Conservation (phyloP, 2,888 invertebrate genomes). For the Syrphus vitripennis region DNA sequence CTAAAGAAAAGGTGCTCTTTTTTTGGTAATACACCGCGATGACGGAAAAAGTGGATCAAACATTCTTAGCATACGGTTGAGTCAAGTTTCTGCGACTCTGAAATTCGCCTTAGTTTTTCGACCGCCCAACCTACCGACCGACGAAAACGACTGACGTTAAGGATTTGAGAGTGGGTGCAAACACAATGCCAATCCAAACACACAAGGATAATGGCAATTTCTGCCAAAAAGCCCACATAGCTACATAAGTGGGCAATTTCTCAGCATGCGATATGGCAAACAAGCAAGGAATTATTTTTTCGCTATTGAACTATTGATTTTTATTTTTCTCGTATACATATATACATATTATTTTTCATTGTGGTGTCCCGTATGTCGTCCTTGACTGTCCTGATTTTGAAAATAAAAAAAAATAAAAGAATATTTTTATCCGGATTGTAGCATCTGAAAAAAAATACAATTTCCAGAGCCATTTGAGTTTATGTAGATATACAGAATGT, state of each 20-base stretch:
- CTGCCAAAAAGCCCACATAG: conserved; percentile 32
- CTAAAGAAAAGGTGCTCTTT: no score
- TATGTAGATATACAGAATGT: not conserved
- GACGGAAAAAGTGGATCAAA: no score
- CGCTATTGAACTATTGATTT: conserved; percentile 45
- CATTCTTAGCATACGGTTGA: no score
- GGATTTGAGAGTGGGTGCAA: not conserved
- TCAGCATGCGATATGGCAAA: conserved; percentile 12
- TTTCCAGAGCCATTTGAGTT: not conserved
- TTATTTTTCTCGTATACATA: not conserved
- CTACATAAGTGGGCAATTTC: conserved; percentile 58
- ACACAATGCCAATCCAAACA: conserved; percentile 11
- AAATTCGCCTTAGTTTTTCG: not conserved
- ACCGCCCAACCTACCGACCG: not conserved
- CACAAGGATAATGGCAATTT: conserved; percentile 39
- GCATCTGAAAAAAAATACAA: not conserved
- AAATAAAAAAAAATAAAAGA: conserved; percentile 19
- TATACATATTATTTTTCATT: not conserved
- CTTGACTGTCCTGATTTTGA: conserved; percentile 44
- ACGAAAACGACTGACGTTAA: not conserved
- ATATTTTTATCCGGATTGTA: not conserved
- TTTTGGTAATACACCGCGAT: no score
- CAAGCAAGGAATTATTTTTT: not conserved
- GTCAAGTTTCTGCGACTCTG: not conserved
- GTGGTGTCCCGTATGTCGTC: conserved; percentile 9